A percentile compares a stretch with the other conserved stretches of the same genome.
Conservation (phyloP, 1,140 invertebrate genomes). For the Halictus rubicundus region DNA sequence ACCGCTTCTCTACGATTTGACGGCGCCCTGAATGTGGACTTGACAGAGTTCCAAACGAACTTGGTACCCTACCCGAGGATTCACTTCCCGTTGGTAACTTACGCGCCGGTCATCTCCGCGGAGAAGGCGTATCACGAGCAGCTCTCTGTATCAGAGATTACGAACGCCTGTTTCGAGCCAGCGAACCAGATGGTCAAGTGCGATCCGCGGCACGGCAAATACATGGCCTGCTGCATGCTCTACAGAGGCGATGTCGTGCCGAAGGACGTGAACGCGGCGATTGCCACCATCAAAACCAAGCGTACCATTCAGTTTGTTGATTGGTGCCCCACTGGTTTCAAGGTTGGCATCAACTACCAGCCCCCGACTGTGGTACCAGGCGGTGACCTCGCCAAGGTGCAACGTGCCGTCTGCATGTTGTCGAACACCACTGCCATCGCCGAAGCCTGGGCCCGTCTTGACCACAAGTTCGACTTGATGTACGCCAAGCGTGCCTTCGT, state of each 20-base stretch:
- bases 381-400: conserved; percentile 62
- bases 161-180: conserved; percentile 84
- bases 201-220: conserved; percentile 83
- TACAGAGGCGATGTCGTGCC: conserved; percentile 63
- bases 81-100: conserved; percentile 60
- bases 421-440: conserved; percentile 62
- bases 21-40: conserved; percentile 58
- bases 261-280: conserved; percentile 61
- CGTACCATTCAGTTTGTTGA: conserved; percentile 82
- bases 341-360: conserved; percentile 77
- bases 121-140: conserved; percentile 65
- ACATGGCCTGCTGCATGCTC: conserved; percentile 77
- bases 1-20: conserved; percentile 62
- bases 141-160: conserved; percentile 62
- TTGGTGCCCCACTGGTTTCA: conserved; percentile 87
- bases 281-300: conserved; percentile 62
- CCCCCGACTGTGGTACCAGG: conserved; percentile 61
- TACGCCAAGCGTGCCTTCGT: conserved; percentile 63
- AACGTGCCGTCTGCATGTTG: conserved; percentile 72
- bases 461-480: conserved; percentile 63
- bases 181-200: conserved; percentile 86
- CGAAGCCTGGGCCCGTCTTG: conserved; percentile 58
- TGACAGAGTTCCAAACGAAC: conserved; percentile 62
- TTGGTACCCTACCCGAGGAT: conserved; percentile 61
- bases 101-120: conserved; percentile 61